A percentile compares a stretch with the other conserved stretches of the same genome.
Conservation (phyloP, 1,140 invertebrate species). For the Caerostris extrusa region DNA sequence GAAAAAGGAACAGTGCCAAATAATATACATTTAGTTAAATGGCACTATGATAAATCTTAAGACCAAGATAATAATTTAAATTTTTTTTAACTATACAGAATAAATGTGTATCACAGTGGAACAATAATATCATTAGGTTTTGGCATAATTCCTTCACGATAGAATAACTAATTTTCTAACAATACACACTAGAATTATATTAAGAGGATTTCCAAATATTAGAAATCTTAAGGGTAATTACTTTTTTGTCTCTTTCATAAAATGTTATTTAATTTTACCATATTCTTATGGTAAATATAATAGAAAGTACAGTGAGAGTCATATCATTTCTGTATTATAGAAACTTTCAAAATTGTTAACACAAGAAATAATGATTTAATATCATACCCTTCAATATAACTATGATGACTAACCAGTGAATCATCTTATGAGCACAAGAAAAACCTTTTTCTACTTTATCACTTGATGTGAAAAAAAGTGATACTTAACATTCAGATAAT, state of each 20-base stretch:
- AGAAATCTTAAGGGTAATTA: not conserved
- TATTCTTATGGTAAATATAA: not conserved
- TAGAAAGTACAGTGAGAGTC: not conserved
- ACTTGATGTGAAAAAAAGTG: too few relatives aligned
- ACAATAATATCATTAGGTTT: not conserved
- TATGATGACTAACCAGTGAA: not conserved
- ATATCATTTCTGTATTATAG: not conserved
- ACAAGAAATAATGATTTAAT: not conserved
- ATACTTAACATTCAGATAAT: too few relatives aligned
- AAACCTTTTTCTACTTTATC: not conserved
- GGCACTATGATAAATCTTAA: not conserved
- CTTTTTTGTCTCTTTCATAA: not conserved
- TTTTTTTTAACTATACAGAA: constrained; percentile 10
- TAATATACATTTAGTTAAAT: not conserved
- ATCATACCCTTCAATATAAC: not conserved
- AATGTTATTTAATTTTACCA: not conserved
- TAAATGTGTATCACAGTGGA: not conserved
- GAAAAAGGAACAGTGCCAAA: constrained; percentile 40
- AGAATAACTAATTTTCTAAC: not conserved
- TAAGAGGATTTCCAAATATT: not conserved
- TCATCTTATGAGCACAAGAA: not conserved
- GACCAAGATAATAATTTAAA: constrained; percentile 8
- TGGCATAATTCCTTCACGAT: not conserved
- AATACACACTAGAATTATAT: not conserved
- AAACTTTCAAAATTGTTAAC: not conserved